Conservation (phyloP, 2,113 vertebrate genomes). For the Zonotrichia leucophrys region DNA sequence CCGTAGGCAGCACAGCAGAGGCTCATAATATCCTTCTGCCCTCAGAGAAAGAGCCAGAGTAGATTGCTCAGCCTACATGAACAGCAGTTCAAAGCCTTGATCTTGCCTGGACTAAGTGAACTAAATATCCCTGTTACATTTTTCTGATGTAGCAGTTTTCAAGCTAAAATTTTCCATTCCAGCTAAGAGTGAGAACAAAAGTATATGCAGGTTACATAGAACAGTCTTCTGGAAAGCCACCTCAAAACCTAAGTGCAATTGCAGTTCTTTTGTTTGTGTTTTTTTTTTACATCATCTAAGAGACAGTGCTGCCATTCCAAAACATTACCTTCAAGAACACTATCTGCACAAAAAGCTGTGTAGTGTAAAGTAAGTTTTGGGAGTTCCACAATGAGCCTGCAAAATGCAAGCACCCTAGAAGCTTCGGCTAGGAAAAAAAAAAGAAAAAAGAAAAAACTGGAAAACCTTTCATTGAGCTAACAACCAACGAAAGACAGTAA, state of each 20-base stretch:
- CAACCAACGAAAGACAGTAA: not conserved
- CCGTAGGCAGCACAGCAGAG: not conserved
- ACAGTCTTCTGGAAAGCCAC: not conserved
- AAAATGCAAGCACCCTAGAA: not conserved
- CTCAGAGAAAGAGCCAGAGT: not conserved
- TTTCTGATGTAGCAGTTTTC: not conserved
- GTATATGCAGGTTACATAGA: not conserved
- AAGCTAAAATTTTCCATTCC: not conserved
- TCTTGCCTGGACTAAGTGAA: not conserved
- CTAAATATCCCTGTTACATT: not conserved
- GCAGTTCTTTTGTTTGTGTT: not conserved
- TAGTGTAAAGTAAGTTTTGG: not conserved
- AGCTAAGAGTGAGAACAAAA: not conserved
- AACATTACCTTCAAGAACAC: not conserved
- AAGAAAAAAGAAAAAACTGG: too few relatives aligned
- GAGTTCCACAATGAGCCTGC: not conserved
- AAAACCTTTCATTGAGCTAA: not conserved
- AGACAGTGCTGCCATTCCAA: not conserved
- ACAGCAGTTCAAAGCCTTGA: not conserved
- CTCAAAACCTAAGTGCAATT: not conserved
- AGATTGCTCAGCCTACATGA: not conserved
- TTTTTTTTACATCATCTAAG: not conserved
- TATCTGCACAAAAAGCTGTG: not conserved
- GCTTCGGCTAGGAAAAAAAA: not conserved
- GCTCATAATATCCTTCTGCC: not conserved